These are phyloP conservation scores for Lasiurus borealis DNA, from an alignment of 2,113 vertebrate species.

Conservation along the genomic window DNA sequence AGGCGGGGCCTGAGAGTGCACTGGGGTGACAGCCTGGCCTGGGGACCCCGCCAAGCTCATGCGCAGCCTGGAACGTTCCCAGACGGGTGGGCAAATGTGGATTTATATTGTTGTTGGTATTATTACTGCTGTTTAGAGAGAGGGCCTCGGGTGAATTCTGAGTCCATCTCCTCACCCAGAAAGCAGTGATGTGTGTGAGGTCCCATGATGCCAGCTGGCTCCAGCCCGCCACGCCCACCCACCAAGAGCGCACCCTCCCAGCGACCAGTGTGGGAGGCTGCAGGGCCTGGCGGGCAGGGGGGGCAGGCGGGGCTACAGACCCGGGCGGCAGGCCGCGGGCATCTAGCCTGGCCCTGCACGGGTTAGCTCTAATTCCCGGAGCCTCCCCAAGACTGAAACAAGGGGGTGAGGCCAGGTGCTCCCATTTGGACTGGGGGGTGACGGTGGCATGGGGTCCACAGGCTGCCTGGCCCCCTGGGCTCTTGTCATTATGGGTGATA, in stretches of 20 bases:
- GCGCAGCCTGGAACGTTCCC: not conserved
- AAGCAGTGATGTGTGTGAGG: not conserved
- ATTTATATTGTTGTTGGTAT: not conserved
- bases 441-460: not conserved
- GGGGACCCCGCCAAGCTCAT: not conserved
- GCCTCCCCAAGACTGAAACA: not conserved
- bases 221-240: accelerated
- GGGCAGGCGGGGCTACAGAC: not conserved
- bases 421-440: not conserved
- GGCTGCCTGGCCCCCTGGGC: not conserved
- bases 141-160: not conserved
- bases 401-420: not conserved
- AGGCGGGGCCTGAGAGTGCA: no score
- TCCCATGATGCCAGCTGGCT: accelerated
- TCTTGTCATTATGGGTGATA: not conserved
- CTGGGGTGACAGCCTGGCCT: no score
- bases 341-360: not conserved
- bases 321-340: not conserved
- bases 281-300: accelerated
- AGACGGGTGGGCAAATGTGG: not conserved
- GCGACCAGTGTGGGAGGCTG: accelerated
- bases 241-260: not conserved
- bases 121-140: not conserved
- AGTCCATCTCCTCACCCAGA: not conserved
- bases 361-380: not conserved